Percentiles rank a stretch among this genome's conserved stretches.
Evolutionary conservation across 2,797 vertebrate genomes (phyloP).

Genomic region (Smutsia gigantea): DNA sequence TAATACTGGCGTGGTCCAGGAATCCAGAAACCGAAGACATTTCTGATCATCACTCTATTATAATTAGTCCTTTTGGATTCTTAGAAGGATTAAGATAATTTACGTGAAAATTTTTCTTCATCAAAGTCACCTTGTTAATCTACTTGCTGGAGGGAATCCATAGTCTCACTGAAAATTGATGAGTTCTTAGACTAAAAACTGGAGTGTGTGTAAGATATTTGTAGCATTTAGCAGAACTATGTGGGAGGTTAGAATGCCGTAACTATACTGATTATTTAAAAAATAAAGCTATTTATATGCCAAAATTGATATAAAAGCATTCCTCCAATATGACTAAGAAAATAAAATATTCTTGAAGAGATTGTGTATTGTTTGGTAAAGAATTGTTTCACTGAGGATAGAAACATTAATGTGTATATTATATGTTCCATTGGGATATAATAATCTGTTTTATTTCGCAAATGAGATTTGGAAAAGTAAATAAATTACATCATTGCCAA

Average conservation of each 20-base stretch:
- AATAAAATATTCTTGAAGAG: slow-evolving; percentile 57
- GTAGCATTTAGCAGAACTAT: slow-evolving; percentile 36
- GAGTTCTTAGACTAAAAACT: slow-evolving; percentile 55
- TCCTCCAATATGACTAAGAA: slow-evolving; percentile 20
- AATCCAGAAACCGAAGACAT: slow-evolving; percentile 36
- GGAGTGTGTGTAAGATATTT: slow-evolving; percentile 13
- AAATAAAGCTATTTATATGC: slow-evolving; percentile 58
- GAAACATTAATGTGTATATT: not conserved
- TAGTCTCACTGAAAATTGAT: slow-evolving; percentile 48
- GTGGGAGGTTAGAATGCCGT: slow-evolving; percentile 39
- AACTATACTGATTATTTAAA: slow-evolving; percentile 34
- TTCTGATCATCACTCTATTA: not conserved
- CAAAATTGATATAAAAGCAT: slow-evolving; percentile 50
- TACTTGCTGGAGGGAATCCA: slow-evolving; percentile 49
- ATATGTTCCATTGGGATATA: not conserved
- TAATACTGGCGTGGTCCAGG: not conserved
- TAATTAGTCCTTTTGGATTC: slow-evolving; percentile 50
- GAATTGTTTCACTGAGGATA: slow-evolving; percentile 1
- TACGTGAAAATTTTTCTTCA: slow-evolving; percentile 43
- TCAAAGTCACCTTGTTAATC: slow-evolving; percentile 61
- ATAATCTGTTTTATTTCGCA: slow-evolving; percentile 59
- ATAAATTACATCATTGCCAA: not conserved
- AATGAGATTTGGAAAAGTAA: slow-evolving; percentile 30
- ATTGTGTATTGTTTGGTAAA: slow-evolving; percentile 8
- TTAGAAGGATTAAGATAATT: slow-evolving; percentile 51